Evolutionary conservation across 64 coral and sea anemone genomes (phyloP).

Genomic region (Astreopora myriophthalma): DNA sequence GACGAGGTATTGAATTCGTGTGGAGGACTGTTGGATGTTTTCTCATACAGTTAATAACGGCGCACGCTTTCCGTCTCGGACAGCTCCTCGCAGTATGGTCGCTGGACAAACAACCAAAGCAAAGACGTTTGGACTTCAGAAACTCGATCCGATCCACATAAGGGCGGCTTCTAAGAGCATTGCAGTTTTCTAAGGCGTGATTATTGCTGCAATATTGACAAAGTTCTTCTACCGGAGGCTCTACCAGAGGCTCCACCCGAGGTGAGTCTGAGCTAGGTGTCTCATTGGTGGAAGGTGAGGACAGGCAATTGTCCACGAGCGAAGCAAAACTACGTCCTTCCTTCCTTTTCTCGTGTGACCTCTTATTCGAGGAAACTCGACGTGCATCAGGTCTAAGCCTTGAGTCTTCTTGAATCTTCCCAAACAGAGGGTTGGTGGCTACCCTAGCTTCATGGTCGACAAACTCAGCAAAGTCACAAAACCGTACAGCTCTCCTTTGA

Average conservation of each 20-base stretch:
- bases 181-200: not conserved
- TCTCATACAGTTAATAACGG: not conserved
- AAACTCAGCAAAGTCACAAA: not conserved
- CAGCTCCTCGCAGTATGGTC: not conserved
- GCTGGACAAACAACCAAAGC: slow-evolving; percentile 1
- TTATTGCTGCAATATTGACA: not conserved
- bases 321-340: not conserved
- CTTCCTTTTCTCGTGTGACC: not conserved
- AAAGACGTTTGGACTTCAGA: not conserved
- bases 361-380: not conserved
- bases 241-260: not conserved
- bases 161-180: not conserved
- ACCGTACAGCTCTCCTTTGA: not conserved
- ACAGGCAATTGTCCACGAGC: not conserved
- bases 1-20: not conserved
- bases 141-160: not conserved
- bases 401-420: not conserved
- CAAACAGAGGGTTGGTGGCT: slow-evolving; percentile 15
- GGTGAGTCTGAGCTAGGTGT: not conserved
- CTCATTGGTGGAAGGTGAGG: too few species aligned
- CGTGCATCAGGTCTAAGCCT: not conserved
- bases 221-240: not conserved
- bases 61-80: not conserved
- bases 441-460: slow-evolving; percentile 18
- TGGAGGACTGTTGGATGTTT: not conserved